These are phyloP conservation scores for Anguilla japonica DNA, from an alignment of 2,113 vertebrate genomes.

Conservation along the genomic window DNA sequence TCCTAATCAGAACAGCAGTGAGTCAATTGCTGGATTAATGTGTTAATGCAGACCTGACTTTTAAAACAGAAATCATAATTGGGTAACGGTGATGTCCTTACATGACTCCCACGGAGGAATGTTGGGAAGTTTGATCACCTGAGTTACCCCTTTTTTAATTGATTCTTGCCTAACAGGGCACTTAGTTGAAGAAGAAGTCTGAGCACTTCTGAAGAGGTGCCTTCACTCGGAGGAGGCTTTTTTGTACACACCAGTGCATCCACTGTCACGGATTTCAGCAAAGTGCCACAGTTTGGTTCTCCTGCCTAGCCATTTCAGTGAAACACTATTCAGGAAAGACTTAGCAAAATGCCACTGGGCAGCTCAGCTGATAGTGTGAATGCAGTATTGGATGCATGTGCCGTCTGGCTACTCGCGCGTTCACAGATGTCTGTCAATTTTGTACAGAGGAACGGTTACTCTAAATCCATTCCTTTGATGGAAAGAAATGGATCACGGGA, in stretches of 20 bases:
- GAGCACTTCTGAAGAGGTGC: conserved; percentile 2
- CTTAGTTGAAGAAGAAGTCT: neutral
- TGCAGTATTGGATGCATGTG: conserved; percentile 2
- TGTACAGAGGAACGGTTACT: neutral
- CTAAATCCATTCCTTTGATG: neutral
- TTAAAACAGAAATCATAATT: conserved; percentile 31
- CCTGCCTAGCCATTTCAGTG: neutral
- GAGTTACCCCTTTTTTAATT: neutral
- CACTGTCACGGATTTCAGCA: neutral
- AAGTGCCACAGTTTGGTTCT: neutral
- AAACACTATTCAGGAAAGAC: neutral
- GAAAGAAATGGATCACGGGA: neutral
- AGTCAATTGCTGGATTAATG: conserved; percentile 50
- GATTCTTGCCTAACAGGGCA: neutral
- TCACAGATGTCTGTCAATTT: neutral
- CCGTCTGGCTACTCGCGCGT: neutral
- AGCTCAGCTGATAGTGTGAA: conserved; percentile 2
- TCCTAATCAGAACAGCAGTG: conserved; percentile 52
- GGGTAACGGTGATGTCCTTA: conserved; percentile 34
- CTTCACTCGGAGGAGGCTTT: neutral
- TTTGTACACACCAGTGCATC: neutral
- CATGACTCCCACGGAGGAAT: conserved; percentile 26
- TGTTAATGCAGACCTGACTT: conserved; percentile 47
- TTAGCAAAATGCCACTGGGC: conserved; percentile 16
- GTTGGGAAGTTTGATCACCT: conserved; percentile 2